These are phyloP conservation scores for Platyscapa corneri DNA, from an alignment of 1,140 invertebrate species.

Conservation along the genomic window DNA sequence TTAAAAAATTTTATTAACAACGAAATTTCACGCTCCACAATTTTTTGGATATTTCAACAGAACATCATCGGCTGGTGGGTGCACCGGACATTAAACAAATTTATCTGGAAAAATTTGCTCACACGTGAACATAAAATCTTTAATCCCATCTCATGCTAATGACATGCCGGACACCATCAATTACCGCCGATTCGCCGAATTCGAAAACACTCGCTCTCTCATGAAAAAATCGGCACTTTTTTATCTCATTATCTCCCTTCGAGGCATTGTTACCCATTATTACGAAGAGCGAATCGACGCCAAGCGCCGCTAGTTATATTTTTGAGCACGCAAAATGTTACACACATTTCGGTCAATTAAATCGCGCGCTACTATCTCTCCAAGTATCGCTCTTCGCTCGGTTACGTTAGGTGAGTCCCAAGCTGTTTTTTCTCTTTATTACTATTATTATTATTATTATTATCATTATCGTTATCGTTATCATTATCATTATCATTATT, in stretches of 20 bases:
- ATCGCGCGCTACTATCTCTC: constrained; percentile 37
- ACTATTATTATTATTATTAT: background rate
- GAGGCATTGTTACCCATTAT: constrained; percentile 40
- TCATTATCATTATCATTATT: background rate
- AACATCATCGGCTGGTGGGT: background rate
- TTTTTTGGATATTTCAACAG: background rate
- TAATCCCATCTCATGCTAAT: constrained; percentile 37
- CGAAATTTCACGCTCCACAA: background rate
- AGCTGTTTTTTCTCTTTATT: background rate
- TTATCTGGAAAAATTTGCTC: background rate
- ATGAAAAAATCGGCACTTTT: constrained; percentile 35
- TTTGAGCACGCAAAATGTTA: constrained; percentile 42
- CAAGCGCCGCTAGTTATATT: constrained; percentile 34
- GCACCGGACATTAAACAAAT: constrained; percentile 3
- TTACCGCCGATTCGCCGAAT: constrained; percentile 35
- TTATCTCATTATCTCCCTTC: constrained; percentile 45
- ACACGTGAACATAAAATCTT: constrained; percentile 13
- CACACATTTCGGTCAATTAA: constrained; percentile 51
- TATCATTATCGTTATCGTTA: background rate
- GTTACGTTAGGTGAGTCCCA: constrained; percentile 39
- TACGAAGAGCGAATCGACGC: constrained; percentile 19
- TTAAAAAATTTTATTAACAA: background rate
- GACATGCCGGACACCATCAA: constrained; percentile 43
- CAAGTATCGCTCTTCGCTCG: constrained; percentile 6
- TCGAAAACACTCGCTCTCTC: constrained; percentile 8